Evolutionary conservation across 2,797 vertebrate species (phyloP), one percentile per base, ranked within the genome.

Genomic region (Anniella stebbinsi): DNA sequence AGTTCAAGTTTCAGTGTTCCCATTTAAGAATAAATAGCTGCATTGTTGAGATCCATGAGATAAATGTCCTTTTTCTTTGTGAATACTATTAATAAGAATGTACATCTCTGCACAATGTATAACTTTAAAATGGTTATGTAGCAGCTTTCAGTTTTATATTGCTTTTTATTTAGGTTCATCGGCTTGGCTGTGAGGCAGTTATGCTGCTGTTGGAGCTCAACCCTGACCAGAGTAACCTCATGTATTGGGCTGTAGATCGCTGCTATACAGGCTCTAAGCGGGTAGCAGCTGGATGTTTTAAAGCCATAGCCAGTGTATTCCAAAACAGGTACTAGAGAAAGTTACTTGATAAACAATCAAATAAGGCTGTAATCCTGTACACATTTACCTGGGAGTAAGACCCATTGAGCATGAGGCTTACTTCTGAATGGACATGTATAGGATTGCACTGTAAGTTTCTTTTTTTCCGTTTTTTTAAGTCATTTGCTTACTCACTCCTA

Each of bases 171-270:
- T 28, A 99, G 99, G 99, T 99, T 95, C 99, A 99, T 94, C 99
- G 99, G 95, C 96, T 99, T 93, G 99, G 99, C 91, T 99, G 99
- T 86, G 99, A 99, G 95, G 99, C 99, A 2, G 99, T 99, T 90
- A 99, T 98, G 91, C 95, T 99, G 93, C 97, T 99, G 93, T 97
- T 99, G 96, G 99, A 99, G 95, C 97, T 99, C 92, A 99, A 99
- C 95, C 99, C 99, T 12, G 99, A 99, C 94, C 99, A 99, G 98
- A 99, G 98, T 97, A 99, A 99, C 97, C 98, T 99, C 94, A 98
- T 99, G 98, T 99, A 98, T 94, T 99, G 99, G 99, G 99, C 98
- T 0, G 99, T 99, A 96, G 99, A 99, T 87, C 99, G 99, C 84
- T 99, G 99, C 94, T 99, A 99, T 96, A 99, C 99, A 0, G 99